Evolutionary conservation across 2,888 invertebrate species (phyloP).

Genomic region (Doris montereyensis): DNA sequence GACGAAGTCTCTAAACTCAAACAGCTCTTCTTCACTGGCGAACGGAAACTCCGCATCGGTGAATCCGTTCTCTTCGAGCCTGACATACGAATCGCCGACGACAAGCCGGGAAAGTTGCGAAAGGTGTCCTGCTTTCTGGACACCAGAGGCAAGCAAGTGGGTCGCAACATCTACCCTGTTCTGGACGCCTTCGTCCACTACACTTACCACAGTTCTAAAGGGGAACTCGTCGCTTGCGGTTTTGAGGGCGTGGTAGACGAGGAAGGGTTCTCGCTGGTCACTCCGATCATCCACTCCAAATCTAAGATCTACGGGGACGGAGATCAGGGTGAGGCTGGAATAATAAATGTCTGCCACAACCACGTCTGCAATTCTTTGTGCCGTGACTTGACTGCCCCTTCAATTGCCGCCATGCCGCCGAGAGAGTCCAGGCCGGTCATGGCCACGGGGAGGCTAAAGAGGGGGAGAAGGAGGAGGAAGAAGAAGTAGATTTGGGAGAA

Average conservation of each 20-base stretch:
- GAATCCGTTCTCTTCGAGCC: conserved; percentile 47
- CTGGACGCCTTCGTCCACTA: conserved; percentile 47
- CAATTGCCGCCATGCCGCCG: background rate
- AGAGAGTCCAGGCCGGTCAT: background rate
- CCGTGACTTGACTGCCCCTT: background rate
- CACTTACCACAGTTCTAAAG: conserved; percentile 42
- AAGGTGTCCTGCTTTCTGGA: conserved; percentile 23
- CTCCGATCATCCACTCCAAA: conserved; percentile 45
- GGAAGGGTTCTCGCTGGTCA: conserved; percentile 38
- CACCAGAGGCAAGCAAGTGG: background rate
- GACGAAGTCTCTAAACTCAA: conserved; percentile 46
- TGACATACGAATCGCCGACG: conserved; percentile 35
- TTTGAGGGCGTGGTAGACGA: conserved; percentile 44
- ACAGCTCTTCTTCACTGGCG: conserved; percentile 38
- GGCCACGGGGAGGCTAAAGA: background rate
- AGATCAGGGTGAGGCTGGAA: conserved; percentile 40
- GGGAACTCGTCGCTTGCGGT: conserved; percentile 43
- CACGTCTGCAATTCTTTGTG: conserved; percentile 47
- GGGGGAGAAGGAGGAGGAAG: no score
- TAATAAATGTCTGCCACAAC: conserved; percentile 36
- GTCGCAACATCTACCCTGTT: background rate
- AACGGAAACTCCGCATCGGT: conserved; percentile 32
- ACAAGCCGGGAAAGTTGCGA: conserved; percentile 13
- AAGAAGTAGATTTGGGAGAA: no score
- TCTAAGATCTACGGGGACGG: conserved; percentile 38